Conservation (phyloP, 2,797 vertebrate species). For the Kryptolebias ocellatus region DNA sequence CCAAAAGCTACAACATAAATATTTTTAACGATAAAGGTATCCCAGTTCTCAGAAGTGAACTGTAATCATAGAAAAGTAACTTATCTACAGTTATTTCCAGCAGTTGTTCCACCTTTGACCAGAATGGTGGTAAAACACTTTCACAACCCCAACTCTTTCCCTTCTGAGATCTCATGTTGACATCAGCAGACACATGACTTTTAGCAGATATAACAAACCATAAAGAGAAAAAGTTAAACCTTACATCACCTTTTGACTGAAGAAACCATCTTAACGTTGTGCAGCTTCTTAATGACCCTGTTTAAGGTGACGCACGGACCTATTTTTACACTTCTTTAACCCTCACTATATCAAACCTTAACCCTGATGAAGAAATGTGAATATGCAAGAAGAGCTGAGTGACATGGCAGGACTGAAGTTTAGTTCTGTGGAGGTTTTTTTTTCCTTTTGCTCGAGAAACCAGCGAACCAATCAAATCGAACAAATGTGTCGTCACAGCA, state of each 20-base stretch:
- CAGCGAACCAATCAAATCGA: neutral
- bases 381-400: neutral
- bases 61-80: slow-evolving; percentile 3
- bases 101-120: slow-evolving; percentile 15
- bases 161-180: slow-evolving; percentile 1
- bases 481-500: neutral
- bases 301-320: too few relatives aligned
- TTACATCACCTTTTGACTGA: too few relatives aligned
- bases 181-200: slow-evolving; percentile 4
- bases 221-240: slow-evolving; percentile 7
- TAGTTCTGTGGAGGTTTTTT: neutral
- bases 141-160: neutral
- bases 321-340: too few relatives aligned
- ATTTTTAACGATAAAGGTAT: neutral
- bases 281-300: too few relatives aligned
- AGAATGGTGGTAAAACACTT: slow-evolving; percentile 6
- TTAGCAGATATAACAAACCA: neutral
- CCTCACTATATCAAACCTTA: too few relatives aligned
- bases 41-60: neutral
- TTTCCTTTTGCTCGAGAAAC: neutral
- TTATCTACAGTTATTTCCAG: slow-evolving; percentile 15
- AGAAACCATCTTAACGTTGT: too few relatives aligned
- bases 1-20: neutral
- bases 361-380: too few relatives aligned
- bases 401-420: neutral